Conservation (phyloP, 2,797 vertebrate genomes). For the Epinephelus coioides region DNA sequence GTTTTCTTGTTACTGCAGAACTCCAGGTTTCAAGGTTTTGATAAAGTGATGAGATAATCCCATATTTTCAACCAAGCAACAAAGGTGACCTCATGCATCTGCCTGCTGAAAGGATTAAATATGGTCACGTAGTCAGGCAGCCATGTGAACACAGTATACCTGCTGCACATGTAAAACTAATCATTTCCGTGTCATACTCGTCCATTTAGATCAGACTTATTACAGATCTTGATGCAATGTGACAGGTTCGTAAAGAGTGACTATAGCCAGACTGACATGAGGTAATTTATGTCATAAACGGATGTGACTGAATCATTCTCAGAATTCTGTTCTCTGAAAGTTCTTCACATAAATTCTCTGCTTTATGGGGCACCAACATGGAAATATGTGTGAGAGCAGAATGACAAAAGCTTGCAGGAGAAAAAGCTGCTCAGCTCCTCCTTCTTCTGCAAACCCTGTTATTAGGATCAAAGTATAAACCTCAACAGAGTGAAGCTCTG, state of each 20-base stretch:
- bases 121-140: conserved; percentile 38
- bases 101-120: conserved; percentile 60
- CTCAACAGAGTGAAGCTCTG: background rate
- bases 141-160: conserved; percentile 39
- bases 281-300: conserved; percentile 51
- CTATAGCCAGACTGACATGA: conserved; percentile 50
- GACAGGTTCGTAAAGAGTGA: conserved; percentile 47
- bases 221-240: conserved; percentile 44
- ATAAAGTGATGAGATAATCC: conserved; percentile 37
- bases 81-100: conserved; percentile 57
- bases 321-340: conserved; percentile 32
- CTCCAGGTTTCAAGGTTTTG: conserved; percentile 9
- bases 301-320: conserved; percentile 49
- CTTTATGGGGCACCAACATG: conserved; percentile 34
- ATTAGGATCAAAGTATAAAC: background rate
- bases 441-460: conserved; percentile 1
- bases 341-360: conserved; percentile 23
- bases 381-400: conserved; percentile 27
- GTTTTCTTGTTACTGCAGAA: conserved; percentile 5
- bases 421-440: background rate
- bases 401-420: conserved; percentile 11
- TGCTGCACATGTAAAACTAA: conserved; percentile 55
- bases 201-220: conserved; percentile 46
- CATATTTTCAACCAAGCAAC: conserved; percentile 33
- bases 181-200: conserved; percentile 35